Percentiles rank a stretch among this genome's conserved stretches.
Evolutionary conservation across 2,113 vertebrate species (phyloP).

Genomic region (Craseonycteris thonglongyai): DNA sequence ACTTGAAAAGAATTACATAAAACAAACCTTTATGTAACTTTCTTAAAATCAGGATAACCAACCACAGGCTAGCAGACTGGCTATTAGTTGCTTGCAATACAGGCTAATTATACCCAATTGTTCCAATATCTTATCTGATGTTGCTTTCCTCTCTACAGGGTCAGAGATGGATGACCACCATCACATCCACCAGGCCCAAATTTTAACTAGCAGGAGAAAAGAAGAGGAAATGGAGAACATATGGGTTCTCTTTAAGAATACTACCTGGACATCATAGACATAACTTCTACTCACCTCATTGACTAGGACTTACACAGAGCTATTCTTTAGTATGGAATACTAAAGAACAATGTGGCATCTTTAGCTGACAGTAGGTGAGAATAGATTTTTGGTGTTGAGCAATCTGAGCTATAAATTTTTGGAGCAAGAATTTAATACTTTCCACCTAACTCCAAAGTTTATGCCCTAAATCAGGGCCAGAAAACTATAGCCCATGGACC

Average conservation of each 20-base stretch:
- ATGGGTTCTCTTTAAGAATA: not conserved
- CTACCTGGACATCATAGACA: not conserved
- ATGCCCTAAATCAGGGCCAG: not conserved
- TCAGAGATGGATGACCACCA: not conserved
- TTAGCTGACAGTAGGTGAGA: not conserved
- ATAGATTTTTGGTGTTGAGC: not conserved
- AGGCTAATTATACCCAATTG: not conserved
- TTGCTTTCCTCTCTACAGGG: not conserved
- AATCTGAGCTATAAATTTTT: not conserved
- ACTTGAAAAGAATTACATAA: not conserved
- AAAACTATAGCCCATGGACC: not conserved
- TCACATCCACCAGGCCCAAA: not conserved
- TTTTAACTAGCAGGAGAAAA: not conserved
- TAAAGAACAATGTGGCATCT: not conserved
- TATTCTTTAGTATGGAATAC: not conserved
- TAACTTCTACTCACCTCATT: not conserved
- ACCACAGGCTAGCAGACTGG: not conserved
- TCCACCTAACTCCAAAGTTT: not conserved
- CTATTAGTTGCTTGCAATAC: not conserved
- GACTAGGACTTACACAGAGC: not conserved
- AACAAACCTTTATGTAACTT: not conserved
- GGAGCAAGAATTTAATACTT: not conserved
- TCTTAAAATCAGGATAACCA: not conserved
- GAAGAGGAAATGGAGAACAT: rapidly evolving
- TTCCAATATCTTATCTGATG: not conserved